Conservation (phyloP, 2,888 invertebrate genomes). For the Hedya salicella region DNA sequence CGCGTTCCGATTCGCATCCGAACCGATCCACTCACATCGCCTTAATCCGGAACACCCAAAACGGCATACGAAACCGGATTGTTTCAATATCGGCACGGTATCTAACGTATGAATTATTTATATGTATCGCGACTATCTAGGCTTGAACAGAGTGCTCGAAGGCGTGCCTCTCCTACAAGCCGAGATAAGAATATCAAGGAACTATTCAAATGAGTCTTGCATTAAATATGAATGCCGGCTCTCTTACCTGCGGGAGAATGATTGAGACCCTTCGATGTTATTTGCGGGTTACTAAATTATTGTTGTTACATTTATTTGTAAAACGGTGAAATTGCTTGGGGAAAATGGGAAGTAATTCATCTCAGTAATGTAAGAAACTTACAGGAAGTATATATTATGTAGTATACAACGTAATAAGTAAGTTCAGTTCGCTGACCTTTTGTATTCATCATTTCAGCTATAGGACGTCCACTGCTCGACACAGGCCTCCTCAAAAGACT, state of each 20-base stretch:
- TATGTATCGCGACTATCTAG: constrained; percentile 59
- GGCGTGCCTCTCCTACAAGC: constrained; percentile 66
- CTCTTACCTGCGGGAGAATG: constrained; percentile 36
- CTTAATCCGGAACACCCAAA: constrained; percentile 59
- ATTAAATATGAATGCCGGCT: constrained; percentile 39
- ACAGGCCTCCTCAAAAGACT: too few relatives aligned
- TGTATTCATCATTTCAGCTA: too few relatives aligned
- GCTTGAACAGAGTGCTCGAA: constrained; percentile 55
- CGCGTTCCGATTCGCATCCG: constrained; percentile 22
- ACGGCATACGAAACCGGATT: constrained; percentile 65
- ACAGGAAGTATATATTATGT: too few relatives aligned
- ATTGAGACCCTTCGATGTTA: constrained; percentile 35
- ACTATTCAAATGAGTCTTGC: constrained; percentile 41
- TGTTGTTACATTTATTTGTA: background rate
- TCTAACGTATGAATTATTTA: constrained; percentile 73
- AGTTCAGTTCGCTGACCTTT: too few relatives aligned
- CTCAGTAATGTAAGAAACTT: background rate
- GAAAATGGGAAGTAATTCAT: background rate
- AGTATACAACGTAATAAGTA: too few relatives aligned
- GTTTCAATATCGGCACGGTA: constrained; percentile 67
- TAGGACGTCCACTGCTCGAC: too few relatives aligned
- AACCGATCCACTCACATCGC: constrained; percentile 48
- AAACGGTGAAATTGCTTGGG: background rate
- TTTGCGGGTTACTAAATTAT: constrained; percentile 23
- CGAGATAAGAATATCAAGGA: constrained; percentile 43